A percentile compares a stretch with the other conserved stretches of the same genome.
Evolutionary conservation across 1,140 invertebrate genomes (phyloP).

Genomic region (Anastatus disparis): DNA sequence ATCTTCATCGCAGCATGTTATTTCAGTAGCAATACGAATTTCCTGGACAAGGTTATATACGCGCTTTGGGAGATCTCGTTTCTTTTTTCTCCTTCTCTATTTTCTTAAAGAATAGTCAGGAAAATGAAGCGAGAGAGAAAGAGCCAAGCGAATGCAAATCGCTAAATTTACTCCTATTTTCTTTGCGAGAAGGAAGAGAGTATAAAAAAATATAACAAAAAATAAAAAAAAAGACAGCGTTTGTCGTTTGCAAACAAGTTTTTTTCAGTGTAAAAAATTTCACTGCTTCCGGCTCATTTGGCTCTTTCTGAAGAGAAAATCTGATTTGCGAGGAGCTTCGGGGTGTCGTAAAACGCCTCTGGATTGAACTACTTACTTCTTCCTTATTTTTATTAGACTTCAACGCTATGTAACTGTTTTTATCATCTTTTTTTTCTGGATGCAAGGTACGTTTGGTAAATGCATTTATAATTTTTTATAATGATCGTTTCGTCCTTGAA

Average conservation of each 20-base stretch:
- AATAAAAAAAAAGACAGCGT: no score
- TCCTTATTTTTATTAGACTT: neutral
- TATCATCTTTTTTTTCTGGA: neutral
- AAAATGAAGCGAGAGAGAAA: neutral
- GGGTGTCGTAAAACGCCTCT: neutral
- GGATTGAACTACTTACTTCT: neutral
- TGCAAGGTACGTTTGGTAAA: no score
- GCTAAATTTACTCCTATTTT: slow-evolving; percentile 9
- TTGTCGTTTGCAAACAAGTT: slow-evolving; percentile 20
- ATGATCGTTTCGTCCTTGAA: no score
- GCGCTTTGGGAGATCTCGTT: neutral
- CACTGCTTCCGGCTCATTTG: neutral
- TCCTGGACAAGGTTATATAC: neutral
- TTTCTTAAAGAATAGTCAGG: no score
- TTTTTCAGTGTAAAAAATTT: slow-evolving; percentile 13
- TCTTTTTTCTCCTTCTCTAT: neutral
- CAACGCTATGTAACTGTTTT: neutral
- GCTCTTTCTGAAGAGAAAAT: neutral
- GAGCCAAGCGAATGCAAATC: slow-evolving; percentile 30
- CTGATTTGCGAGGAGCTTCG: neutral
- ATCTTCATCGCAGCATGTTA: neutral
- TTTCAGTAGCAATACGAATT: no score
- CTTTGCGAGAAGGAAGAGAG: no score
- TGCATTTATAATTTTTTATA: no score
- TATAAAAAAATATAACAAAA: no score